A percentile compares a stretch with the other conserved stretches of the same genome.
Evolutionary conservation across 2,797 vertebrate genomes (phyloP).

Genomic region (Atherinosoma microstoma): DNA sequence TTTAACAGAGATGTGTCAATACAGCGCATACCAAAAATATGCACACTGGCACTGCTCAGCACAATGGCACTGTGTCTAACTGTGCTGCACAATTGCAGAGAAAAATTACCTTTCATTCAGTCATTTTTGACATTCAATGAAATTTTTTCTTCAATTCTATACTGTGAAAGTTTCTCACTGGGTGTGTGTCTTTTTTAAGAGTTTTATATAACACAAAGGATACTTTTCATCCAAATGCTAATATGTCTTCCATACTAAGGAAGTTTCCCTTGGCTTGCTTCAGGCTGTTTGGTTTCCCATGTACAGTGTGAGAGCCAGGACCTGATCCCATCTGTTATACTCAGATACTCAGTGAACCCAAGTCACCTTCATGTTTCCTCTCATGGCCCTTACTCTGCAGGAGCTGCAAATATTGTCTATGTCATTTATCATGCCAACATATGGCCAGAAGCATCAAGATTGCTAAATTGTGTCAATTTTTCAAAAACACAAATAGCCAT

Average conservation of each 20-base stretch:
- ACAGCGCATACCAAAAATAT: slow-evolving; percentile 44
- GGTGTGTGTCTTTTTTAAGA: neutral
- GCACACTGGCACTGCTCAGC: slow-evolving; percentile 22
- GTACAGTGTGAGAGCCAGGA: slow-evolving; percentile 33
- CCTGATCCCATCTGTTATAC: slow-evolving; percentile 62
- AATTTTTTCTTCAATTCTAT: neutral
- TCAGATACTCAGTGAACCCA: slow-evolving; percentile 54
- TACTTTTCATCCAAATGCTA: slow-evolving; percentile 8
- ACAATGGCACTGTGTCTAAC: neutral
- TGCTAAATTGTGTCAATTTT: slow-evolving; percentile 40
- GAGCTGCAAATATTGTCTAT: slow-evolving; percentile 27
- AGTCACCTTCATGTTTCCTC: slow-evolving; percentile 65
- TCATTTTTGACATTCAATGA: neutral
- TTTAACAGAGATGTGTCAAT: slow-evolving; percentile 58
- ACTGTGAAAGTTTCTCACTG: too few relatives aligned
- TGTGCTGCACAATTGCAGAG: slow-evolving; percentile 3
- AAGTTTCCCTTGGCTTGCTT: slow-evolving; percentile 35
- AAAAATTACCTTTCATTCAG: neutral
- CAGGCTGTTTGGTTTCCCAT: slow-evolving; percentile 54
- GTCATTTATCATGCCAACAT: slow-evolving; percentile 55
- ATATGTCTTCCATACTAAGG: slow-evolving; percentile 22
- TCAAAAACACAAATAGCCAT: slow-evolving; percentile 38
- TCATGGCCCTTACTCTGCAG: slow-evolving; percentile 49
- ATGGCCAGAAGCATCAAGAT: slow-evolving; percentile 33
- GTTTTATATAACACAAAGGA: neutral